Conservation (phyloP, 2,797 vertebrate genomes). For the Girardinus metallicus region DNA sequence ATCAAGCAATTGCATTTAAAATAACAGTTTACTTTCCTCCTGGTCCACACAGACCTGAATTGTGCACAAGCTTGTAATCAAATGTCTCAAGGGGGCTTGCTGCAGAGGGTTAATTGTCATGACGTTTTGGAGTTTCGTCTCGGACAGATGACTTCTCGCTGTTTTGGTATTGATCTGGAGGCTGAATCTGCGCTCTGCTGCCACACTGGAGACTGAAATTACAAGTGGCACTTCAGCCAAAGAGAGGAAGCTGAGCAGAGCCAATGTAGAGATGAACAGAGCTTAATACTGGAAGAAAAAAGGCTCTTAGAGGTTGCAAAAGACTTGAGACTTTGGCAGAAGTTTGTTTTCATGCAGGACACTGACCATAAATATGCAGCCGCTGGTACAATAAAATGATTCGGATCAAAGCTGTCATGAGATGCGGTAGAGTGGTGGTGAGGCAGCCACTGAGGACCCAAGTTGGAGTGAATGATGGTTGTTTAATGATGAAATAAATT, state of each 20-base stretch:
- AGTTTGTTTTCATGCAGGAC: background rate
- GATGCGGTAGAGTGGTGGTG: too few relatives aligned
- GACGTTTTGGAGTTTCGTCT: too few relatives aligned
- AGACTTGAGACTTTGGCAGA: background rate
- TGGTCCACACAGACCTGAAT: background rate
- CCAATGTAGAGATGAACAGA: background rate
- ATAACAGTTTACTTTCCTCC: background rate
- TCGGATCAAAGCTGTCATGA: background rate
- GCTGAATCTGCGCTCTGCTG: too few relatives aligned
- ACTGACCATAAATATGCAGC: background rate
- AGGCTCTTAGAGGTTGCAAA: background rate
- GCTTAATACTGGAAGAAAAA: background rate
- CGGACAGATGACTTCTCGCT: too few relatives aligned
- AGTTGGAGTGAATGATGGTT: too few relatives aligned
- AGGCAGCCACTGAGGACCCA: too few relatives aligned
- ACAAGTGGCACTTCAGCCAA: too few relatives aligned
- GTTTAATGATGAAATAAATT: too few relatives aligned
- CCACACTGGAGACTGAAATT: too few relatives aligned
- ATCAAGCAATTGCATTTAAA: background rate
- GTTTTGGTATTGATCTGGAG: too few relatives aligned
- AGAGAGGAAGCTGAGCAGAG: background rate
- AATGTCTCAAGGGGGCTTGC: too few relatives aligned
- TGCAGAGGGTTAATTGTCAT: too few relatives aligned
- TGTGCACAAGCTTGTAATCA: background rate
- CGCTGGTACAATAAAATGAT: background rate